Conservation (phyloP, 2,797 vertebrate genomes). For the Hipposideros larvatus region DNA sequence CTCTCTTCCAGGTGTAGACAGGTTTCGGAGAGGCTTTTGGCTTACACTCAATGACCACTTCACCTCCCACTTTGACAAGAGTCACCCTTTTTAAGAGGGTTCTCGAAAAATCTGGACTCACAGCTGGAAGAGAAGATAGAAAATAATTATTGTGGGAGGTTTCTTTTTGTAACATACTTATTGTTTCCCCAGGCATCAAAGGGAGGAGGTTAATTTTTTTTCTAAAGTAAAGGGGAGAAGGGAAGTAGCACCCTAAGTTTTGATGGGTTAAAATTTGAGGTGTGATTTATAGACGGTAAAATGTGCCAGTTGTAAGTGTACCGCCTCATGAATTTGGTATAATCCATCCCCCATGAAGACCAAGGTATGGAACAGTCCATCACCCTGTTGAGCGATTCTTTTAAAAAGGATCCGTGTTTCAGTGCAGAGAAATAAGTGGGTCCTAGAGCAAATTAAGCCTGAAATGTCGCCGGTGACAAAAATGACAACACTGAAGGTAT, state of each 20-base stretch:
- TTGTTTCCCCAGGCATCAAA: background rate
- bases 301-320: background rate
- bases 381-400: background rate
- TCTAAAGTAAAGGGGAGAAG: background rate
- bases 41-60: constrained; percentile 95
- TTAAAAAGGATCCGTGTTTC: background rate
- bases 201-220: background rate
- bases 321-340: background rate
- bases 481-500: background rate
- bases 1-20: constrained; percentile 95
- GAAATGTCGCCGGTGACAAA: background rate
- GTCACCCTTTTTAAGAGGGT: constrained; percentile 94
- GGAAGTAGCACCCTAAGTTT: background rate
- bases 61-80: constrained; percentile 95
- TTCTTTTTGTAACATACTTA: background rate
- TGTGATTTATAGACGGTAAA: background rate
- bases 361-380: background rate
- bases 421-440: background rate
- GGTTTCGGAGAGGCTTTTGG: constrained; percentile 98
- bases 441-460: background rate
- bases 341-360: background rate
- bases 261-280: background rate
- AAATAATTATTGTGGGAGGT: constrained; percentile 2
- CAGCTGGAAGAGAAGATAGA: constrained; percentile 89
- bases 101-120: constrained; percentile 96